A percentile compares a stretch with the other conserved stretches of the same genome.
Evolutionary conservation across 2,113 vertebrate species (phyloP).

Genomic region (Macquaria ambigua): DNA sequence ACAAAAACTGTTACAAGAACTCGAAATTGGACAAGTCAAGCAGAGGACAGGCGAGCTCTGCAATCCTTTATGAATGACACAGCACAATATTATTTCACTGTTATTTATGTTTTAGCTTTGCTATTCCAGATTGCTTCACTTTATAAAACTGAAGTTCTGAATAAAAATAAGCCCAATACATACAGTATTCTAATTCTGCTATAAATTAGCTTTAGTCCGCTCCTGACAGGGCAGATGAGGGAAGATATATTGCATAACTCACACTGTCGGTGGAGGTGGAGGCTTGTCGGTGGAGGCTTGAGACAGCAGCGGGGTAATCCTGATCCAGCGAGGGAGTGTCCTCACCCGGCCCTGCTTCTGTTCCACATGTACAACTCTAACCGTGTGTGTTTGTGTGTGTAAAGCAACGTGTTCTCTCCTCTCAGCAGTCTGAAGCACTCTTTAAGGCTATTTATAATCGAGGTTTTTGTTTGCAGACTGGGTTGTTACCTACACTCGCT

Average conservation of each 20-base stretch:
- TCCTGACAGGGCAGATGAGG: constrained; percentile 47
- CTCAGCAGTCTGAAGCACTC: constrained; percentile 62
- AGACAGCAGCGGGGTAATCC: constrained; percentile 57
- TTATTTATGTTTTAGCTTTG: constrained; percentile 75
- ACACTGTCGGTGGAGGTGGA: constrained; percentile 47
- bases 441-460: constrained; percentile 75
- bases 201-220: constrained; percentile 26
- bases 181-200: constrained; percentile 16
- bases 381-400: constrained; percentile 27
- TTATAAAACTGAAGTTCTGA: constrained; percentile 41
- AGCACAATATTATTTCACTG: constrained; percentile 71
- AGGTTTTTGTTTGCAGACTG: constrained; percentile 66
- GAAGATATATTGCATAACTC: constrained; percentile 69
- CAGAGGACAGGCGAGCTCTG: constrained; percentile 64
- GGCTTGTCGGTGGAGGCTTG: constrained; percentile 49
- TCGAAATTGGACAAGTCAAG: constrained; percentile 66
- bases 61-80: constrained; percentile 76
- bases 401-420: constrained; percentile 66
- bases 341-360: constrained; percentile 62
- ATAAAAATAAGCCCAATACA: constrained; percentile 37
- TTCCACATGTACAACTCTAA: constrained; percentile 40
- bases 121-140: constrained; percentile 73
- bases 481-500: constrained; percentile 61
- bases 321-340: constrained; percentile 61
- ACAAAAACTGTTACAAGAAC: constrained; percentile 54